These are phyloP conservation scores for Pagetopsis macropterus DNA, from an alignment of 2,797 vertebrate species.

Conservation along the genomic window DNA sequence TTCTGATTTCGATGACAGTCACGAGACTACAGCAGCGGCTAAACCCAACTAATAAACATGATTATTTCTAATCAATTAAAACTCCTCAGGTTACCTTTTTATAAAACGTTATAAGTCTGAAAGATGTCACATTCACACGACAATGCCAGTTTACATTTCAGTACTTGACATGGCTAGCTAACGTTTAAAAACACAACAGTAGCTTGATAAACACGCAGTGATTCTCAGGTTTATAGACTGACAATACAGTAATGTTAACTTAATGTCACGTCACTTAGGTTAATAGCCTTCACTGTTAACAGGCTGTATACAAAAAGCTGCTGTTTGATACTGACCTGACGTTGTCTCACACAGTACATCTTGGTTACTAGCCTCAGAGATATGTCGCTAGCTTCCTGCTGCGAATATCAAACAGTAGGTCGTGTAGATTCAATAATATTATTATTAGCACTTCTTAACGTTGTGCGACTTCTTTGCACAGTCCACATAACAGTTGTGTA, in stretches of 20 bases:
- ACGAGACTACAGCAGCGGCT: conserved; percentile 8
- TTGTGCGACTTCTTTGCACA: neutral
- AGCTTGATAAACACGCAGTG: conserved; percentile 3
- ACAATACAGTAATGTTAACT: neutral
- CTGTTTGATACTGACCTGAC: neutral
- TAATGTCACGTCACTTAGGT: neutral
- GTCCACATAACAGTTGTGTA: neutral
- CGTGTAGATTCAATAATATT: too few relatives aligned
- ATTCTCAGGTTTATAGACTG: neutral
- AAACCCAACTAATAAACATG: neutral
- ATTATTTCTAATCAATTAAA: neutral
- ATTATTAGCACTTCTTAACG: neutral
- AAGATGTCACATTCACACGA: conserved; percentile 6
- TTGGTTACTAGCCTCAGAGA: conserved; percentile 13
- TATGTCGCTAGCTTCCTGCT: conserved; percentile 45
- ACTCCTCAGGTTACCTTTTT: neutral
- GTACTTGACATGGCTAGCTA: neutral
- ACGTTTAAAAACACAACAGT: conserved; percentile 19
- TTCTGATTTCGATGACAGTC: conserved; percentile 52
- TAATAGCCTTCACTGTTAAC: neutral
- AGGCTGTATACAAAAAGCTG: neutral
- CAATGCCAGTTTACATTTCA: conserved; percentile 20
- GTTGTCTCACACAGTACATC: conserved; percentile 9
- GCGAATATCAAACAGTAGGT: neutral
- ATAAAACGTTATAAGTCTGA: neutral